Conservation (phyloP, 2,797 vertebrate genomes). For the Syncerus caffer region DNA sequence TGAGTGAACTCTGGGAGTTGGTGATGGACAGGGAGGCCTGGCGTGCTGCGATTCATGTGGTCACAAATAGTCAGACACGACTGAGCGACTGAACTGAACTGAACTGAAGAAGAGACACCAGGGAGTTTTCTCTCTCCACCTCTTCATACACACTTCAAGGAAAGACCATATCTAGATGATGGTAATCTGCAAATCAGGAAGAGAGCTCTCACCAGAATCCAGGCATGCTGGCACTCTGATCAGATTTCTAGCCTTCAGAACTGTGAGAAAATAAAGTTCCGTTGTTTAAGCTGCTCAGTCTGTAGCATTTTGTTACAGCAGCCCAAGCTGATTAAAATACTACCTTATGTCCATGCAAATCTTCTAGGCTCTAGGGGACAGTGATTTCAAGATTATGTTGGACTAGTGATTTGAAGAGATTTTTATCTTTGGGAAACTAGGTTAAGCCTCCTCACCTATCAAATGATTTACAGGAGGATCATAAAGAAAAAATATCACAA, state of each 20-base stretch:
- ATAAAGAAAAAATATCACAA: slow-evolving; percentile 19
- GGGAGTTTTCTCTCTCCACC: not conserved
- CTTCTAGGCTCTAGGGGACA: not conserved
- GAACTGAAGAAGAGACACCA: not conserved
- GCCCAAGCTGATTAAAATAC: not conserved
- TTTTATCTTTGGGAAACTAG: slow-evolving; percentile 49
- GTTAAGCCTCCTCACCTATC: not conserved
- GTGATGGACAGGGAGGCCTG: too few relatives aligned
- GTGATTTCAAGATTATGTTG: not conserved
- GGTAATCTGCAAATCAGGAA: not conserved
- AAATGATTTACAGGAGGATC: slow-evolving; percentile 28
- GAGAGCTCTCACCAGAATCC: not conserved
- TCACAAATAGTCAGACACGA: too few relatives aligned
- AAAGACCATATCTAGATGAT: not conserved
- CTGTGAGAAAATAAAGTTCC: not conserved
- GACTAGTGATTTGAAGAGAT: not conserved
- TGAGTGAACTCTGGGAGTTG: too few relatives aligned
- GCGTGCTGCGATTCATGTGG: too few relatives aligned
- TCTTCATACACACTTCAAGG: not conserved
- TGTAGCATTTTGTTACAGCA: not conserved
- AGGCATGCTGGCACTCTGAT: not conserved
- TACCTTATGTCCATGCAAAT: not conserved
- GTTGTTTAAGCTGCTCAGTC: not conserved
- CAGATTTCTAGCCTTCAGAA: not conserved
- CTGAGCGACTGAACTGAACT: too few relatives aligned